Evolutionary conservation across 2,113 vertebrate species (phyloP).

Genomic region (Atlantisia rogersi): DNA sequence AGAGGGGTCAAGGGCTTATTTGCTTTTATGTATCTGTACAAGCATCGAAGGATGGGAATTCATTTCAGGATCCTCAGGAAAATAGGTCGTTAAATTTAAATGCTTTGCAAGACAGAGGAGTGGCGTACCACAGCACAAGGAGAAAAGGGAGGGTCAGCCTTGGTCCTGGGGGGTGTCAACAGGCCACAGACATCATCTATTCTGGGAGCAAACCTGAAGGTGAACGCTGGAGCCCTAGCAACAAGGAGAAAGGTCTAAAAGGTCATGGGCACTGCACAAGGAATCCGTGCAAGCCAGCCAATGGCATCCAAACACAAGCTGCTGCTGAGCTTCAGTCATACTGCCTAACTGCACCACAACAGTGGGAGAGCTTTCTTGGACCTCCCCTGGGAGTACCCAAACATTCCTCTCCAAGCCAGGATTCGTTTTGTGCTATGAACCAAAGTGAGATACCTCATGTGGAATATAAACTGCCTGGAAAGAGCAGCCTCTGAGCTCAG

Average conservation of each 20-base stretch:
- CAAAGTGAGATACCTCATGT: rapidly evolving
- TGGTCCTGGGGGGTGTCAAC: not conserved
- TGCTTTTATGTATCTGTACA: not conserved
- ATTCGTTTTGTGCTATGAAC: not conserved
- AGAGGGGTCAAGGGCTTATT: not conserved
- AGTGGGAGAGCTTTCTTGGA: not conserved
- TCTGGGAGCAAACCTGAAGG: not conserved
- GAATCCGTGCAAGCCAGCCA: not conserved
- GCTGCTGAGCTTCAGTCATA: not conserved
- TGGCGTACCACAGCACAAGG: not conserved
- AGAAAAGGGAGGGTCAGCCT: not conserved
- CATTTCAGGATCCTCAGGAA: not conserved
- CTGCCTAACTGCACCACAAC: not conserved
- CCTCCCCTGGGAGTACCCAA: not conserved
- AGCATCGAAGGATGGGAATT: not conserved
- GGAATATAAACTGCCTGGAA: not conserved
- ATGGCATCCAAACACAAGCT: not conserved
- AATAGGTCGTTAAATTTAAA: not conserved
- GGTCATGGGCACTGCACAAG: not conserved
- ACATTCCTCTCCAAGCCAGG: not conserved
- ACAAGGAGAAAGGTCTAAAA: not conserved
- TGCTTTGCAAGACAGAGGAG: not conserved
- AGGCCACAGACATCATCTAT: not conserved
- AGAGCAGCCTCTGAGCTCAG: not conserved
- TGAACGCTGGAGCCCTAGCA: not conserved